Base-by-base conservation (phyloP, 2,888 invertebrate genomes). In the Eretmocerus hayati region DNA sequence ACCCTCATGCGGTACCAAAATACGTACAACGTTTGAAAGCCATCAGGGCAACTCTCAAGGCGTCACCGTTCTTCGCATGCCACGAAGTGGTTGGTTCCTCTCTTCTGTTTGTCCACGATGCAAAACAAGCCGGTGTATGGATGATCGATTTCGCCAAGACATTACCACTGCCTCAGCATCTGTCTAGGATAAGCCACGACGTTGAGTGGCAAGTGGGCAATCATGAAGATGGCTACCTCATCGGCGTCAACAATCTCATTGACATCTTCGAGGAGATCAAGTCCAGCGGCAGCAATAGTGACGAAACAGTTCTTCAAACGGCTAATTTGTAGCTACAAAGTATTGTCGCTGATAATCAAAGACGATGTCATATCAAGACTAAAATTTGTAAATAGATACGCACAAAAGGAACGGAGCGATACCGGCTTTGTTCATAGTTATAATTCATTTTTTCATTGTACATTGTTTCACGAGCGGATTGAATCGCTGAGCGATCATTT, bases 71-170 rank as follows among this genome's bases (percentile, higher is more conserved):
- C 77, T 96, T 96, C 75, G 81, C 81, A 61, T 80, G 83, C 8
- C 96, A 96, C 73, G 96, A 97, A 78, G 78, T 95, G 41, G 92
- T 94, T 61, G 92, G 93, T 55, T 94, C 94, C 72, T 94, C 94
- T 20, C 75, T 97, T 50, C 80, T 97, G 48, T 91, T 97, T 69
- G 92, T 97, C 45, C 95, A 94, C 75, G 95, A 97, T 71, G 80
- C 83, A 47, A 80, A 81, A 57, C 86, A 84, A 66, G 90, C 93
- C 22, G 90, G 89, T 54, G 84, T 93, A 13, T 97, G 96, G 96
- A 81, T 97, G 76, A 97, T 97, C 58, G 96, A 97, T 74, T 97
- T 97, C 68, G 95, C 96, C 40, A 97, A 97, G 75, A 93, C 94
- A 1, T 80, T 91, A 38, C 81, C 83, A 13, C 77, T 95, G 31